phyloP scores from a whole-genome alignment of 2,113 vertebrate species.

The Sinosuthora webbiana region DNA sequence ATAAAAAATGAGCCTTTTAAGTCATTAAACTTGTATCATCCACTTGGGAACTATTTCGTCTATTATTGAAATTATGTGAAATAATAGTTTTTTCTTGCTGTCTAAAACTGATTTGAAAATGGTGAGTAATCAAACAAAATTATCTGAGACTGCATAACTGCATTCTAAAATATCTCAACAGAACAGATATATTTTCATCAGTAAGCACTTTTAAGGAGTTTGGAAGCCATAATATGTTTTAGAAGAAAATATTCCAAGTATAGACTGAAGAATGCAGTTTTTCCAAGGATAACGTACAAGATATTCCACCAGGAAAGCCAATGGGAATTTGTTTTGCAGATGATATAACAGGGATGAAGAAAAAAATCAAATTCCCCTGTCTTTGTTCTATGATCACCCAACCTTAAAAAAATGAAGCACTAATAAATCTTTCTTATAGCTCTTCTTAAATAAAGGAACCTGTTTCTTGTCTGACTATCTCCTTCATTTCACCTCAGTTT shows the following conservation, averaged over 20 bases:
- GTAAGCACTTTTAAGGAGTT: not conserved
- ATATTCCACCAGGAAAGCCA: not conserved
- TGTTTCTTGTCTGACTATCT: not conserved
- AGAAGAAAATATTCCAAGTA: not conserved
- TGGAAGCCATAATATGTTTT: not conserved
- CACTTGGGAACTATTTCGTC: not conserved
- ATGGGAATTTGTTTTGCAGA: not conserved
- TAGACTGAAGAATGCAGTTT: not conserved
- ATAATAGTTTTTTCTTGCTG: not conserved
- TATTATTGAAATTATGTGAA: not conserved
- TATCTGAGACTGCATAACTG: not conserved
- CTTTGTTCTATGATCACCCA: not conserved
- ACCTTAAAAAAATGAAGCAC: not conserved
- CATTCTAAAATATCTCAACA: not conserved
- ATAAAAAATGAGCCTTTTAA: not conserved
- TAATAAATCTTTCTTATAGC: not conserved
- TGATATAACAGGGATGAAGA: not conserved
- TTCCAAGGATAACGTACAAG: not conserved
- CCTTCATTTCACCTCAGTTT: not conserved
- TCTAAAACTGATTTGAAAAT: conserved; percentile 25
- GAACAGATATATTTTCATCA: not conserved
- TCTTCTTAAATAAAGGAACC: not conserved
- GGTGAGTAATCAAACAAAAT: not conserved
- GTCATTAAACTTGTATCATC: not conserved
- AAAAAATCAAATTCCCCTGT: not conserved